These are phyloP conservation scores for Ammodytes marinus DNA, from an alignment of 2,113 vertebrate species.

Conservation along the genomic window DNA sequence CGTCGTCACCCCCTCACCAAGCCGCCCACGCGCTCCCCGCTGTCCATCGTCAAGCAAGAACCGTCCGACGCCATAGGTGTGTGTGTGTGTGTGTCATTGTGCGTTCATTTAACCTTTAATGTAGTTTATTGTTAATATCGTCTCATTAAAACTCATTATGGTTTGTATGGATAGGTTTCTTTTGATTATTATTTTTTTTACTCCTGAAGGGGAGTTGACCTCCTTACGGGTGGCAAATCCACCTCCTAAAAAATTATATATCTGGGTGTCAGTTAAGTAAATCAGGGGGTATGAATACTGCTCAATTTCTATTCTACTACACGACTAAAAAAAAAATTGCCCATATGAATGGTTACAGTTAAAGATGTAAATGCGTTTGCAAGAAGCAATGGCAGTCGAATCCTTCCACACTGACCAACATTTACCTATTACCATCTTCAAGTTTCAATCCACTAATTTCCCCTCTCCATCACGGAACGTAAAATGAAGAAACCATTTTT, in stretches of 20 bases:
- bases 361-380: neutral
- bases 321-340: neutral
- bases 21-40: conserved; percentile 91
- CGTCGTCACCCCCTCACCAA: conserved; percentile 94
- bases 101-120: neutral
- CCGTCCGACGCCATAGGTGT: conserved; percentile 91
- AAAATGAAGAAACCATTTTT: conserved; percentile 36
- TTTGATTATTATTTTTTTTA: neutral
- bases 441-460: neutral
- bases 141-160: neutral
- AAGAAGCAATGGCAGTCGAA: neutral
- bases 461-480: conserved; percentile 18
- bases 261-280: neutral
- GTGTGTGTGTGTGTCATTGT: conserved; percentile 8
- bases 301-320: neutral
- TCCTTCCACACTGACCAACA: neutral
- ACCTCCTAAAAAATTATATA: neutral
- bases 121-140: neutral
- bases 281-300: neutral
- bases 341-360: neutral
- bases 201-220: neutral
- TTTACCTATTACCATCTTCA: neutral
- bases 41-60: conserved; percentile 95
- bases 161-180: neutral
- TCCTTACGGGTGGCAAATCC: neutral